These are phyloP conservation scores for Pheosia gnoma DNA, from an alignment of 2,888 invertebrate genomes.

Conservation along the genomic window DNA sequence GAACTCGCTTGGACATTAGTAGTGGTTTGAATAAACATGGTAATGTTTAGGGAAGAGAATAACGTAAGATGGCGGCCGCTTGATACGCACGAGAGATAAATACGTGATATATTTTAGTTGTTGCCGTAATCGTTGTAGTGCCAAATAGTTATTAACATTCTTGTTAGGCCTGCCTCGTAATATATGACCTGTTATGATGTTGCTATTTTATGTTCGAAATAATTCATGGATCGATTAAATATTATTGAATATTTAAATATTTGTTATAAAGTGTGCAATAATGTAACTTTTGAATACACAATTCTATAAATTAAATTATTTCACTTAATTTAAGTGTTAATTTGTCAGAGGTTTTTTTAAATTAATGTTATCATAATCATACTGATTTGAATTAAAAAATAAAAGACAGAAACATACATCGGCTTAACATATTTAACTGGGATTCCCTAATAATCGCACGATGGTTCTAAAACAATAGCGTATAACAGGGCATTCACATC, in stretches of 20 bases:
- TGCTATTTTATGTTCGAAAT: neutral
- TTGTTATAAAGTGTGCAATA: too few species aligned
- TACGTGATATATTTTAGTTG: slow-evolving; percentile 8
- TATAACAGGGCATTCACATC: slow-evolving; percentile 20
- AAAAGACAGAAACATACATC: too few species aligned
- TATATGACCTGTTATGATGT: slow-evolving; percentile 3
- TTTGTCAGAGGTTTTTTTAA: too few species aligned
- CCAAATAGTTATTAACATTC: slow-evolving; percentile 30
- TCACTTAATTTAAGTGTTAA: too few species aligned
- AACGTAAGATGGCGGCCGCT: slow-evolving; percentile 21
- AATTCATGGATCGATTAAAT: neutral
- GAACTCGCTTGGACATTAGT: slow-evolving; percentile 43
- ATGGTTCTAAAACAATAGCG: slow-evolving; percentile 29
- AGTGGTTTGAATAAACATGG: slow-evolving; percentile 30
- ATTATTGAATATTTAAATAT: too few species aligned
- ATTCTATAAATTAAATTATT: too few species aligned
- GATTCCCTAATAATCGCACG: slow-evolving; percentile 31
- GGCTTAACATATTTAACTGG: slow-evolving; percentile 7
- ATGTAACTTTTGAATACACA: too few species aligned
- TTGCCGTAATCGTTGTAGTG: slow-evolving; percentile 20
- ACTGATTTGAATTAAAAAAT: too few species aligned
- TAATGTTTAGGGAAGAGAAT: slow-evolving; percentile 37
- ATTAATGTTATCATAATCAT: too few species aligned
- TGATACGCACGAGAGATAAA: slow-evolving; percentile 32
- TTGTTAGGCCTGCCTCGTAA: slow-evolving; percentile 7